Percentiles rank a stretch among this genome's conserved stretches.
phyloP scores from a whole-genome alignment of 2,113 vertebrate species.

The Charadrius vociferus region DNA sequence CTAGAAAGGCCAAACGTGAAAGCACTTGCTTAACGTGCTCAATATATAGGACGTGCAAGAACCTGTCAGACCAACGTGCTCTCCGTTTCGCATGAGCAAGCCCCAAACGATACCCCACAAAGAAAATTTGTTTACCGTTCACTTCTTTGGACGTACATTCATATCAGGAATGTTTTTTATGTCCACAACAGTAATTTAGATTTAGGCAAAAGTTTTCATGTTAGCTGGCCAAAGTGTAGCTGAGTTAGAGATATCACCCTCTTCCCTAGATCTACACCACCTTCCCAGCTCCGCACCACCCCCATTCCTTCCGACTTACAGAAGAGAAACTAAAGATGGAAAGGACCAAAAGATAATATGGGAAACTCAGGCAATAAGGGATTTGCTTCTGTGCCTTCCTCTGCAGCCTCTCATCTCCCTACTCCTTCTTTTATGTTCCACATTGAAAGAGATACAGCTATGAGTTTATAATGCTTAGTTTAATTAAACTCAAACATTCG shows the following conservation, averaged over 20 bases:
- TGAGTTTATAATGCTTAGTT: not conserved
- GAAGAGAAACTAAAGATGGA: not conserved
- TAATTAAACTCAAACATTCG: not conserved
- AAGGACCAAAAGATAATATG: not conserved
- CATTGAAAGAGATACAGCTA: rapidly evolving
- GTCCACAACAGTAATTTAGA: not conserved
- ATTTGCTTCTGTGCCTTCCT: not conserved
- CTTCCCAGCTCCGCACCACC: not conserved
- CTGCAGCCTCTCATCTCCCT: not conserved
- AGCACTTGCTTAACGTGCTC: not conserved
- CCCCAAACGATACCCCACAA: not conserved
- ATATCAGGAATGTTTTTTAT: not conserved
- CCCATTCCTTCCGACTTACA: not conserved
- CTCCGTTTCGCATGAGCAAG: not conserved
- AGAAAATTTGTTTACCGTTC: not conserved
- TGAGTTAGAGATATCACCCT: not conserved
- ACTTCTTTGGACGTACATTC: not conserved
- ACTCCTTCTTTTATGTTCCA: not conserved
- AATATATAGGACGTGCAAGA: not conserved
- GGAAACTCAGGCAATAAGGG: not conserved
- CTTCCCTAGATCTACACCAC: too few relatives aligned
- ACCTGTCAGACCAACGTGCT: not conserved
- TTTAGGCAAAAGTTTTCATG: not conserved
- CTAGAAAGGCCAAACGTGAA: not conserved
- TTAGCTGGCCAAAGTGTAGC: not conserved